phyloP scores from a whole-genome alignment of 2,113 vertebrate species.

The Poeciliopsis prolifica region DNA sequence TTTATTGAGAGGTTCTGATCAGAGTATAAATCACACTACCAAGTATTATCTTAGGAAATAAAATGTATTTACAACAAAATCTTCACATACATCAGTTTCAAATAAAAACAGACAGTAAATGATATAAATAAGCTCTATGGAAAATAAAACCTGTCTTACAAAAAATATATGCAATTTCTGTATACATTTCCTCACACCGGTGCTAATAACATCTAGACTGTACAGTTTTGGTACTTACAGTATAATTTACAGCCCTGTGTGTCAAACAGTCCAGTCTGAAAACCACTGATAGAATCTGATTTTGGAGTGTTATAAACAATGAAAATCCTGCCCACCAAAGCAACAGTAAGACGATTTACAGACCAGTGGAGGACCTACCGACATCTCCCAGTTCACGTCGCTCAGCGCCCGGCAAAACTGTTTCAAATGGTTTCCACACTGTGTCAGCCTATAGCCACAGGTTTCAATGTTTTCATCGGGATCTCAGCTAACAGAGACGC shows the following conservation, averaged over 20 bases:
- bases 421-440: background rate
- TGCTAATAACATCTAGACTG: slow-evolving; percentile 88
- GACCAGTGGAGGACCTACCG: slow-evolving; percentile 4
- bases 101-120: slow-evolving; percentile 92
- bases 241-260: slow-evolving; percentile 81
- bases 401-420: background rate
- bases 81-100: slow-evolving; percentile 76
- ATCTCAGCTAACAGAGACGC: background rate
- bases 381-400: slow-evolving; percentile 24
- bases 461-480: background rate
- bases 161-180: slow-evolving; percentile 92
- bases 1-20: slow-evolving; percentile 80
- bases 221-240: slow-evolving; percentile 88
- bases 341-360: slow-evolving; percentile 34
- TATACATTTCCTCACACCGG: slow-evolving; percentile 89
- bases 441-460: background rate
- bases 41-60: slow-evolving; percentile 80
- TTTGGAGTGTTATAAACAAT: slow-evolving; percentile 52
- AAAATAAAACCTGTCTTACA: slow-evolving; percentile 89
- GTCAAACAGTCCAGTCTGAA: slow-evolving; percentile 84
- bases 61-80: slow-evolving; percentile 79
- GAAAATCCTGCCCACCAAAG: slow-evolving; percentile 33
- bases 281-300: slow-evolving; percentile 60
- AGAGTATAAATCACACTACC: slow-evolving; percentile 82
- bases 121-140: slow-evolving; percentile 83